A percentile compares a stretch with the other conserved stretches of the same genome.
These are phyloP conservation scores for Apis florea DNA, from an alignment of 1,140 invertebrate genomes.

Conservation along the genomic window DNA sequence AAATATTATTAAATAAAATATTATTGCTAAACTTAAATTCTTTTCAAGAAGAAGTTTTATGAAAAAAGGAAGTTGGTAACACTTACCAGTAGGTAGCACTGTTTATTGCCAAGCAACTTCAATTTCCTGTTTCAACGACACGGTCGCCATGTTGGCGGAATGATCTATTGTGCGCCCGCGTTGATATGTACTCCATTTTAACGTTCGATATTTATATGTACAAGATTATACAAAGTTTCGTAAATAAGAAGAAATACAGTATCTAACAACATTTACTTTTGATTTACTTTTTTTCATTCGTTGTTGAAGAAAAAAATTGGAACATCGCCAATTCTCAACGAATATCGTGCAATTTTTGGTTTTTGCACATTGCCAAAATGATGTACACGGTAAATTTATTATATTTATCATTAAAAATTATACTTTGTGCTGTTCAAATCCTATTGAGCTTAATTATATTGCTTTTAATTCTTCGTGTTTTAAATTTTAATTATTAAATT, in stretches of 20 bases:
- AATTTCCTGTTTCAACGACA: conserved; percentile 21
- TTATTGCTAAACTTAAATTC: neutral
- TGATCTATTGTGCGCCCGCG: conserved; percentile 49
- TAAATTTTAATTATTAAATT: conserved; percentile 63
- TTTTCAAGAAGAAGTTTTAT: neutral
- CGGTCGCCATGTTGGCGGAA: conserved; percentile 64
- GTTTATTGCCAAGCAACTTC: conserved; percentile 24
- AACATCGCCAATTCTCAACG: conserved; percentile 13
- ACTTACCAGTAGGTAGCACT: neutral
- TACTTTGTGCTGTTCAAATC: neutral
- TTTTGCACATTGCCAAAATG: conserved; percentile 70
- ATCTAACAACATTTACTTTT: neutral
- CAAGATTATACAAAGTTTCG: neutral
- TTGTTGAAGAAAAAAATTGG: conserved; percentile 1
- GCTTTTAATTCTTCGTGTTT: conserved; percentile 2
- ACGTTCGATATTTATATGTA: conserved; percentile 14
- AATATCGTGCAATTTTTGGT: conserved; percentile 8
- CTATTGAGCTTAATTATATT: neutral
- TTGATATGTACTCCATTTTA: conserved; percentile 22
- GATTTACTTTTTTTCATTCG: neutral
- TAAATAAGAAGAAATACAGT: neutral
- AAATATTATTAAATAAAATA: neutral
- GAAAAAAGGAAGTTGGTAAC: neutral
- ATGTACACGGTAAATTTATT: conserved; percentile 80
- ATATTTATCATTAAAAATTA: neutral